Base-by-base conservation (phyloP, 2,888 invertebrate genomes). In the Nasonovia ribisnigri region DNA sequence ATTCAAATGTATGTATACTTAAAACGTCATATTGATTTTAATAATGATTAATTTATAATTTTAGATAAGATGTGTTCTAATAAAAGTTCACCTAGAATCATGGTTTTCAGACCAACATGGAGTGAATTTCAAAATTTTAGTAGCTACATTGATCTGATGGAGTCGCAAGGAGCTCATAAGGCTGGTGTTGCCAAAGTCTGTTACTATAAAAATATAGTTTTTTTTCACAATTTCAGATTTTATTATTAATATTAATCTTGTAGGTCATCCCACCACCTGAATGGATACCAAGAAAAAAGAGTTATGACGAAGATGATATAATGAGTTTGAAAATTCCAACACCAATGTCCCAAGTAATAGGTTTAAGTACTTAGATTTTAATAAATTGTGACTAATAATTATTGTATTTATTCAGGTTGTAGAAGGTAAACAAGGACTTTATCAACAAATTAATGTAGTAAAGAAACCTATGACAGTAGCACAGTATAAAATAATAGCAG, bases 121-220 rank as follows among this genome's bases (percentile, higher is more conserved):
- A 99, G 99, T 91, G 99, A 99, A 96, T 99, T 99, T 95, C 98
- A 98, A 96, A 97, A 99, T 96, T 99, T 99, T 96, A 97, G 98
- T 84, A 98, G 97, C 95, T 99, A 98, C 95, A 96, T 99, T 43
- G 97, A 97, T 94, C 98, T 98, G 95, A 99, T 99, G 97, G 99
- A 99, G 96, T 97, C 98, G 24, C 95, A 96, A 95, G 98, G 99
- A 29, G 99, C 99, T 0, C 98, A 99, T 95, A 98, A 98, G 96
- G 99, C 99, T 94, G 99, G 99, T 0, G 96, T 99, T 67, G 98
- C 99, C 0, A 99, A 99, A 97, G 98, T 97, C 96, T 95, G 94
- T 93, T 87, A 77, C 86, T 42, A 4, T n/a, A 13, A 51, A 51
- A 13, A 51, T 51, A 2, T 51, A 51, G 51, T 43, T 43, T 48